A percentile compares a stretch with the other conserved stretches of the same genome.
Conservation (phyloP, 2,888 invertebrate genomes). For the Stegophylla sp. region DNA sequence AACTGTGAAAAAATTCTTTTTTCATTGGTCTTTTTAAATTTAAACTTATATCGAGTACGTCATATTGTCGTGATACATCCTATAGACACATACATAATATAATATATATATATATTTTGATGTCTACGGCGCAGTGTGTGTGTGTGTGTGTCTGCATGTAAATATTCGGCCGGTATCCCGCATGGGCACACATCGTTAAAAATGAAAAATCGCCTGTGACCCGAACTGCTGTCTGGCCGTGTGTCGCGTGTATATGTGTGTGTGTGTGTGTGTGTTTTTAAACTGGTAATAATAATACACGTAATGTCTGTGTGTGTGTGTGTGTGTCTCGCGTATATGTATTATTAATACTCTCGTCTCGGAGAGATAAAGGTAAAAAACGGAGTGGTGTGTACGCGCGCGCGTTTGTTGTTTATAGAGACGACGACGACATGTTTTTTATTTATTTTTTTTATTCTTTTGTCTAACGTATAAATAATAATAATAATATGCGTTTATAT, state of each 20-base stretch:
- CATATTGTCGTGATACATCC: too few relatives aligned
- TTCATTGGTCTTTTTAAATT: too few relatives aligned
- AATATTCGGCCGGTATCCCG: slow-evolving; percentile 55
- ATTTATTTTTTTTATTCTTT: background rate
- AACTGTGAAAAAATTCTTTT: too few relatives aligned
- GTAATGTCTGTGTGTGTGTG: background rate
- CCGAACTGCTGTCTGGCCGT: slow-evolving; percentile 34
- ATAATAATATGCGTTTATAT: background rate
- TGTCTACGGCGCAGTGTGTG: background rate
- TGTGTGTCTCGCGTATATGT: background rate
- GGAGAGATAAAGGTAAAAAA: too few relatives aligned
- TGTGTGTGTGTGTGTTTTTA: background rate
- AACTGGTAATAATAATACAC: slow-evolving; percentile 36
- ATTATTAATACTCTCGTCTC: background rate
- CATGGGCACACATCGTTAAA: slow-evolving; percentile 58
- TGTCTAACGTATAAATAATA: too few relatives aligned
- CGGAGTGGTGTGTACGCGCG: background rate
- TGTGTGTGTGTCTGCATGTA: slow-evolving; percentile 32
- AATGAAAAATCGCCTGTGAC: slow-evolving; percentile 58
- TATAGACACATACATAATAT: background rate
- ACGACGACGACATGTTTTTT: background rate
- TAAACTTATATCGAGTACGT: too few relatives aligned
- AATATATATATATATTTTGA: background rate
- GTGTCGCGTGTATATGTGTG: background rate
- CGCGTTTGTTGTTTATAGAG: background rate